Evolutionary conservation across 2,113 vertebrate genomes (phyloP), one percentile per base, ranked within the genome.

Genomic region (Sturnira hondurensis): DNA sequence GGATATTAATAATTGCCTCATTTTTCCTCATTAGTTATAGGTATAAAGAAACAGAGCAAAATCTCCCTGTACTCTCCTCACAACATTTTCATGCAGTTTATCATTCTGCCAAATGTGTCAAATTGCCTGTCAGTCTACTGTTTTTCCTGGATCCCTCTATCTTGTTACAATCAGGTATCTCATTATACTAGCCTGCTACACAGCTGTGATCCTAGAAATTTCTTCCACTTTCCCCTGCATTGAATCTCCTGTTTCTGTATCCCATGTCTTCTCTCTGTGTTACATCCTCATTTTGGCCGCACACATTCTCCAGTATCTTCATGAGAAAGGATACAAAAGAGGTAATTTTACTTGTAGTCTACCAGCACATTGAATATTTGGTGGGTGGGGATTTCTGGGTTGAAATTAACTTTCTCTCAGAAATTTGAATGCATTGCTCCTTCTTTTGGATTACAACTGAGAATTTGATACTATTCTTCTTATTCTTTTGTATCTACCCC

Each of bases 401-500:
- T 83, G 36, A 77, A 83, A 70, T 82, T 63, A 17, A 83, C 67
- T 78, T 85, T 94, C 71, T 22, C 33, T 80, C 43, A 88, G 36
- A 61, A 85, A 56, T 78, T 78, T 92, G 33, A 74, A 89, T 47
- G 47, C 54, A 31, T 80, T 74, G n/a, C 28, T 80, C n/a, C 54
- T 38, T 89, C 73, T 94, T 74, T 45, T 92, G 54, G 58, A 47
- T 83, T 87, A 95, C 43, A 11, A 10, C 31, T 93, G 63, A 96
- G 76, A 93, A 83, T 91, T 73, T 83, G 26, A 67, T 87, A 26
- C 20, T 88, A 15, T 83, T 47, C 13, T 73, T 77, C 19, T 78
- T 94, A 68, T 77, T 83, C 73, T 96, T 89, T 89, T 81, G 4
- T 24, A 26, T 68, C 13, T 1, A 65, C 2, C 5, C 16, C 3